Base-by-base conservation (phyloP, 2,113 vertebrate species). In the Phylloscopus whistleri region DNA sequence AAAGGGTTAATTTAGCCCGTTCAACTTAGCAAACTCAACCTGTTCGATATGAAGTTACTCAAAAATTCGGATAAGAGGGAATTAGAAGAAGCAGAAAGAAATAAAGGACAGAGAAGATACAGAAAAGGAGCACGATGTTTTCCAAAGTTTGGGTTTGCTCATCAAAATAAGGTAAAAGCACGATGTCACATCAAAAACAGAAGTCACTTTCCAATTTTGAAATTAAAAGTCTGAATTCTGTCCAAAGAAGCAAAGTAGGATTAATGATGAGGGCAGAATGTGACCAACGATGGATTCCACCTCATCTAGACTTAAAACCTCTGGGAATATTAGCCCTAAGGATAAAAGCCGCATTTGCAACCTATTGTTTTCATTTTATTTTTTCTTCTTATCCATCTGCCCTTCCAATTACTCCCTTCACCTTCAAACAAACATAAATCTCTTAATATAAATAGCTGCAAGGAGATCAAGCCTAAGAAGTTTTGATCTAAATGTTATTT, bases 11-110 rank as follows among this genome's bases (percentile, higher is more conserved):
- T 35, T 75, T 24, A 43, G 13, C 20, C 13, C 6, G 9, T 51
- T 58, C 7, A 43, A 9, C 5, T 85, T 30, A 11, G 16, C 2
- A 20, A 75, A 41, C 6, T 8, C 24, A 30, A 13, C 7, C 24
- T 2, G 1, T 35, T 75, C 0, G 1, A 58, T 58, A 56, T 58
- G 49, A 26, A 67, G 13, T 35, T 21, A 35, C 31, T 35, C 21
- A 67, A 18, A 76, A 67, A 35, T 58, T 67, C 13, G 0, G 4
- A 41, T 17, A 39, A 22, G 11, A 18, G 5, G 7, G 11, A 75
- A 35, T n/a, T 58, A 49, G 19, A 17, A 73, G 10, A 55, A 80
- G 33, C 12, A 37, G 23, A 51, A 75, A 16, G 4, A 6, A 33
- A 39, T n/a, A 56, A n/a, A 22, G 4, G 11, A 20, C 6, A 33